Conservation (phyloP, 2,113 vertebrate genomes). For the Silurus meridionalis region DNA sequence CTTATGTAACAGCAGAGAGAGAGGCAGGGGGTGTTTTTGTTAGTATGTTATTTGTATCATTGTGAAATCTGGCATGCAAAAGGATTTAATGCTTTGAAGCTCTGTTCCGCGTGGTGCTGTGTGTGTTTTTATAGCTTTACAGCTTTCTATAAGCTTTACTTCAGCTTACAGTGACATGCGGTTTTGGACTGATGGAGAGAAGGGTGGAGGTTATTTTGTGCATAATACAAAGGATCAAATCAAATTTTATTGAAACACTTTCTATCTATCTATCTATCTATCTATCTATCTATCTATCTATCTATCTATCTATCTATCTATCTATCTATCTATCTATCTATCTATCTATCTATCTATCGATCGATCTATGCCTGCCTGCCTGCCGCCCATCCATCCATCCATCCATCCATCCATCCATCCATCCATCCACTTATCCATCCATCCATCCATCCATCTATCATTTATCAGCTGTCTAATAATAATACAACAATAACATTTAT, state of each 20-base stretch:
- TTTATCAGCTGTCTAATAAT: neutral
- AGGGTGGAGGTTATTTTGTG: neutral
- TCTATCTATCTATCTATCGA: too few species aligned
- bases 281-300: neutral
- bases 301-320: neutral
- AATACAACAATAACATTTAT: too few species aligned
- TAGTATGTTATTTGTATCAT: conserved; percentile 23
- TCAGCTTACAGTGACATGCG: neutral
- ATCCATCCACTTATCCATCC: neutral
- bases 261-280: neutral
- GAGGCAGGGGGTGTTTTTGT: neutral
- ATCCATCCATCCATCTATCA: neutral
- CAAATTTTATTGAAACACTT: neutral
- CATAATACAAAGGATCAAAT: neutral
- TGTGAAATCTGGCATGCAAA: conserved; percentile 11
- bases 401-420: neutral
- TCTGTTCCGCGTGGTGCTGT: neutral
- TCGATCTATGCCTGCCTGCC: too few species aligned
- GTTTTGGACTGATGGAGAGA: neutral
- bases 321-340: too few species aligned
- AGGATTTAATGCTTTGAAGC: conserved; percentile 5
- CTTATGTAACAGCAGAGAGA: conserved; percentile 31
- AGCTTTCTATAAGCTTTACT: neutral
- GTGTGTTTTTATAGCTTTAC: too few species aligned
- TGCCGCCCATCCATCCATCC: too few species aligned